phyloP scores from a whole-genome alignment of 2,888 invertebrate genomes.

The Camptogramma bilineatum region DNA sequence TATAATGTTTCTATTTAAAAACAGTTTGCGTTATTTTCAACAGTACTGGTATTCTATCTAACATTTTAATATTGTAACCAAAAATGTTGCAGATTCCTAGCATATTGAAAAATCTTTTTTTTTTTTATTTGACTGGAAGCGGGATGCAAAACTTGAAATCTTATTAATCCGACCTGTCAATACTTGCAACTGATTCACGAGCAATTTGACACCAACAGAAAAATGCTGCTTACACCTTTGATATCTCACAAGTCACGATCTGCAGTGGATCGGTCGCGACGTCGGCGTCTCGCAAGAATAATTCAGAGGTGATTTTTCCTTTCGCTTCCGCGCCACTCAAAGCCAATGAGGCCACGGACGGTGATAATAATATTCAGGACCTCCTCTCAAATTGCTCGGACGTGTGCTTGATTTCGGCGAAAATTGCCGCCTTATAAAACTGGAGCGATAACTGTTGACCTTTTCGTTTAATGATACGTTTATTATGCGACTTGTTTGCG shows the following conservation, averaged over 20 bases:
- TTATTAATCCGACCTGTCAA: neutral
- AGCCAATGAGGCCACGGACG: constrained; percentile 56
- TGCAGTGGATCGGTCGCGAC: constrained; percentile 40
- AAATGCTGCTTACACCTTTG: neutral
- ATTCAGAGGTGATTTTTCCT: constrained; percentile 61
- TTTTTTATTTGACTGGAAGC: too few relatives aligned
- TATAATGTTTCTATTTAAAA: neutral
- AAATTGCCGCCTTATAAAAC: constrained; percentile 63
- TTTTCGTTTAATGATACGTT: constrained; percentile 58
- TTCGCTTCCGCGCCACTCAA: constrained; percentile 59
- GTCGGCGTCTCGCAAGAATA: constrained; percentile 52
- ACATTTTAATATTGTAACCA: neutral
- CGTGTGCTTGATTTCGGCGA: constrained; percentile 64
- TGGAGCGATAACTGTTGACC: constrained; percentile 64
- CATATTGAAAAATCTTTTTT: too few relatives aligned
- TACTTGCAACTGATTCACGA: neutral
- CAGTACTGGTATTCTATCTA: too few relatives aligned
- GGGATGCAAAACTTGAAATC: too few relatives aligned
- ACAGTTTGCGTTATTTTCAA: neutral
- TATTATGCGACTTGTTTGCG: constrained; percentile 45
- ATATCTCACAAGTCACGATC: constrained; percentile 36
- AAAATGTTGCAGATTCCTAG: neutral
- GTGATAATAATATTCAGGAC: constrained; percentile 69
- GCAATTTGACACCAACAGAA: neutral
- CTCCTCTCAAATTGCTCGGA: constrained; percentile 68